These are phyloP conservation scores for Cichlasoma orientale DNA, from an alignment of 2,797 vertebrate species.

Conservation along the genomic window DNA sequence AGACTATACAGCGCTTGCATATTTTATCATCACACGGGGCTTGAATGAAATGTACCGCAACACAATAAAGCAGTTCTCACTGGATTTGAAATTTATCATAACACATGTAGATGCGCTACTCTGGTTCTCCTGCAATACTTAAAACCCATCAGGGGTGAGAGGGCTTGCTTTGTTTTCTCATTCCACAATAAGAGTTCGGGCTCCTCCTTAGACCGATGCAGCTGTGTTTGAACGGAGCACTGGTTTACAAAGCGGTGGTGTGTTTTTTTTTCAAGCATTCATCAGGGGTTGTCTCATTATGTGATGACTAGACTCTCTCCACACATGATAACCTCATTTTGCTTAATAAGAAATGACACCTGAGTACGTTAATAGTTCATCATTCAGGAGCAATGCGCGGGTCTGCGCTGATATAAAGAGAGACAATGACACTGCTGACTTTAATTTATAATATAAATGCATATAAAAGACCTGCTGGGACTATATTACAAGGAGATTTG, in stretches of 20 bases:
- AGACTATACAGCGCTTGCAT: slow-evolving; percentile 34
- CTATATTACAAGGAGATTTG: neutral
- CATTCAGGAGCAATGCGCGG: slow-evolving; percentile 21
- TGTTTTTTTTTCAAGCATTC: slow-evolving; percentile 36
- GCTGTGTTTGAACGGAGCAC: slow-evolving; percentile 25
- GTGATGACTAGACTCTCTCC: slow-evolving; percentile 35
- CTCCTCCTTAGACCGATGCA: slow-evolving; percentile 1
- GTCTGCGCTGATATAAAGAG: slow-evolving; percentile 6
- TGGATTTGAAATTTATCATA: slow-evolving; percentile 34
- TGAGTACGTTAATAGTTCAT: slow-evolving; percentile 36
- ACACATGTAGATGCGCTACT: slow-evolving; percentile 38
- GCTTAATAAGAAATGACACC: slow-evolving; percentile 43
- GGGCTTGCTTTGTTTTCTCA: neutral
- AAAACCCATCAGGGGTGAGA: slow-evolving; percentile 42
- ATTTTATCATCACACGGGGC: slow-evolving; percentile 35
- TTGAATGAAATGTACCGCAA: slow-evolving; percentile 8
- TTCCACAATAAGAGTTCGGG: slow-evolving; percentile 11
- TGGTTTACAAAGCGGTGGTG: slow-evolving; percentile 28
- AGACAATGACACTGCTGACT: neutral
- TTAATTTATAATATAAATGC: slow-evolving; percentile 9
- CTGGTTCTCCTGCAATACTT: slow-evolving; percentile 26
- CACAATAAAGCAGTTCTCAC: slow-evolving; percentile 43
- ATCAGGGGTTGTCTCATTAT: slow-evolving; percentile 56
- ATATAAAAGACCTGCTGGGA: neutral
- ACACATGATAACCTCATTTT: slow-evolving; percentile 56